Percentiles rank a stretch among this genome's conserved stretches.
Conservation (phyloP, 2,888 invertebrate species). For the Heliconius erato region DNA sequence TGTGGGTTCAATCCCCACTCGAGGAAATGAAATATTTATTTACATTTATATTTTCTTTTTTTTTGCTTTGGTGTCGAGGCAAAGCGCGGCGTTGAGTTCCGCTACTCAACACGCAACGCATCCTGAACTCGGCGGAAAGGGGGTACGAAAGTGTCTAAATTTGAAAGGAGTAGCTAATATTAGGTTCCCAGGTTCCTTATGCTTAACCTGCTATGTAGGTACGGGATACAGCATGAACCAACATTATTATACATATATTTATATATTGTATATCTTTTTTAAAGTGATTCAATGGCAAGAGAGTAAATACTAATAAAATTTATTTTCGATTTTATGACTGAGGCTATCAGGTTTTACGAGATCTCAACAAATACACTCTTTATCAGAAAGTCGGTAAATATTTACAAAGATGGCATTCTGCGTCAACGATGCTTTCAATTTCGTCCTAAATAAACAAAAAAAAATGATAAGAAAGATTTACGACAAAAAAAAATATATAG, state of each 20-base stretch:
- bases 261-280: conserved; percentile 24
- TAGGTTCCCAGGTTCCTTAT: not conserved
- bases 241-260: not conserved
- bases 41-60: no score
- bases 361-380: conserved; percentile 53
- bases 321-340: conserved; percentile 53
- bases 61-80: no score
- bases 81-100: not conserved
- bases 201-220: not conserved
- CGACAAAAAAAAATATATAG: conserved; percentile 33
- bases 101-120: not conserved
- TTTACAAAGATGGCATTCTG: conserved; percentile 68
- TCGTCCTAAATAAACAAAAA: conserved; percentile 66
- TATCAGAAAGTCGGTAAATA: conserved; percentile 60
- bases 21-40: no score
- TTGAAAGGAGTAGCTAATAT: not conserved
- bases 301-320: conserved; percentile 47
- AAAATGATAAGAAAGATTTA: conserved; percentile 59
- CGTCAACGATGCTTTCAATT: conserved; percentile 58
- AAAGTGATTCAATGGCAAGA: conserved; percentile 38
- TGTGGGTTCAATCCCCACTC: no score
- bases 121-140: not conserved
- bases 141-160: not conserved
- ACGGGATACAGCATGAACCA: not conserved
- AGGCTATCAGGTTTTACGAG: conserved; percentile 54